Percentiles rank a stretch among this genome's conserved stretches.
Conservation (phyloP, 2,797 vertebrate genomes). For the Acipenser oxyrinchus region DNA sequence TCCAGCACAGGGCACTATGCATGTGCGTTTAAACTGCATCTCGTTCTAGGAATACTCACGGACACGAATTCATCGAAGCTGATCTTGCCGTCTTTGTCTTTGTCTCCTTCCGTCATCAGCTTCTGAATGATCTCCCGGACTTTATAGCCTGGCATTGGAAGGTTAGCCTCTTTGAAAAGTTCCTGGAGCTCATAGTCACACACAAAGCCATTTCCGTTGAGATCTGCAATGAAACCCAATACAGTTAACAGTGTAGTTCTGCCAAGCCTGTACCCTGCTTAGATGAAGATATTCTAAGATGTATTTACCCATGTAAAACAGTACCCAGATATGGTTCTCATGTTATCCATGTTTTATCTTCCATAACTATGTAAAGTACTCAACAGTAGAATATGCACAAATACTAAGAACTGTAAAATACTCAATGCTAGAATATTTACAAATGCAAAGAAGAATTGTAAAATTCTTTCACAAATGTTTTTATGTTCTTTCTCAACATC, state of each 20-base stretch:
- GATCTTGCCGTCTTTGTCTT: conserved; percentile 85
- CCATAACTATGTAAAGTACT: too few relatives aligned
- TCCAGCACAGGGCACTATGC: too few relatives aligned
- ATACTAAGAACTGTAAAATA: too few relatives aligned
- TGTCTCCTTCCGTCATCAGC: conserved; percentile 75
- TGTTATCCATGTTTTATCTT: too few relatives aligned
- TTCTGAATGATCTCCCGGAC: conserved; percentile 90
- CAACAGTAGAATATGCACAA: too few relatives aligned
- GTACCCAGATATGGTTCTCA: too few relatives aligned
- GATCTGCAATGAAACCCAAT: conserved; percentile 55
- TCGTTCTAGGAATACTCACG: conserved; percentile 53
- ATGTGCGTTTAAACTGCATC: background rate
- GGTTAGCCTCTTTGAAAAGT: conserved; percentile 84
- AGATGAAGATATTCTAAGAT: background rate
- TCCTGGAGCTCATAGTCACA: conserved; percentile 78
- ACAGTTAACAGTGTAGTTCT: background rate
- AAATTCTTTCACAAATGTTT: too few relatives aligned
- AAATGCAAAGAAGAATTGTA: too few relatives aligned
- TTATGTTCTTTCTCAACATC: too few relatives aligned
- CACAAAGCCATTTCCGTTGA: conserved; percentile 78
- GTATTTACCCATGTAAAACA: too few relatives aligned
- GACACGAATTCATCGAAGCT: conserved; percentile 87
- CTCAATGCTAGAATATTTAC: too few relatives aligned
- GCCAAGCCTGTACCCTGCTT: background rate
- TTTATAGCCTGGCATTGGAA: conserved; percentile 81